Evolutionary conservation across 2,113 vertebrate species (phyloP), one percentile per base, ranked within the genome.

Genomic region (Neomonachus schauinslandi): DNA sequence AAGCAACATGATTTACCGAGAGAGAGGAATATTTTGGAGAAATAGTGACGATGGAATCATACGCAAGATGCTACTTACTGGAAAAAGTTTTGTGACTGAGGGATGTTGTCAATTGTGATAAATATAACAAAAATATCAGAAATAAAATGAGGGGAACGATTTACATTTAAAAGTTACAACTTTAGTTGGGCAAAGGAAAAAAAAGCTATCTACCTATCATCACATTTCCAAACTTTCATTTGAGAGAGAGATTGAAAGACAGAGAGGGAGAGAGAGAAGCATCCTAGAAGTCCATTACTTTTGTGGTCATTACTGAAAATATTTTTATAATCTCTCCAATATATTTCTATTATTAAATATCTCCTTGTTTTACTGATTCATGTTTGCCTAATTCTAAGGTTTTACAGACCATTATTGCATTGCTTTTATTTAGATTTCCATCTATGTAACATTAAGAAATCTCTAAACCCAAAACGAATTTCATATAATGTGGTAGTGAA

Each of bases 21-120:
- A 0, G 83, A 93, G n/a, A 97, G 57, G 69, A 55, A 83, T 95
- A 31, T 88, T 89, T 95, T 94, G 80, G 1, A 91, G 82, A 89
- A 97, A 94, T 21, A 67, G 93, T 31, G 96, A 91, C 14, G n/a
- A 82, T 33, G 69, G 49, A 93, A 89, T 65, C 61, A 49, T 69
- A 79, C 24, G 22, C 12, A 97, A 97, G 98, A 94, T 90, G 89
- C 31, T 96, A 96, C 93, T 89, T 93, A 69, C 57, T 92, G 96
- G 33, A 49, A 53, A 84, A 98, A 97, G 77, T 57, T 91, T 96
- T 97, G 55, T 82, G 31, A 95, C 92, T 96, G 21, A 76, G 14
- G 9, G 59, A 96, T 21, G 11, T 1, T 14, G 88, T 92, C 55
- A 74, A 51, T 87, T 95, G 51, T 98, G 97, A 98, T 69, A 96